phyloP scores from a whole-genome alignment of 30 jellyfish, hydroid and myxozoan species.

The Haliclystus octoradiatus region DNA sequence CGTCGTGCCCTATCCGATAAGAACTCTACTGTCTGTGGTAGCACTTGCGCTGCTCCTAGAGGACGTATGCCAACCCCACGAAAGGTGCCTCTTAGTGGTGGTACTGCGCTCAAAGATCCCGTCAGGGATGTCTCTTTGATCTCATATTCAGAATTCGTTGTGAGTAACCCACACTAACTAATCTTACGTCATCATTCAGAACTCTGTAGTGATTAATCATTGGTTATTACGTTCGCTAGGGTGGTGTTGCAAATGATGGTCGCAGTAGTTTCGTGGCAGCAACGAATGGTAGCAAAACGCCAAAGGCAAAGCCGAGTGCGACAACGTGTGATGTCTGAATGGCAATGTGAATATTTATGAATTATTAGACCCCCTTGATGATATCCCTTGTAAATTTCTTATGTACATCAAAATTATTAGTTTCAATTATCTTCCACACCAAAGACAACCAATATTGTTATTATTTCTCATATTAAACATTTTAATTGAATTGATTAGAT shows the following conservation, averaged over 20 bases:
- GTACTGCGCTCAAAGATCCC: not conserved
- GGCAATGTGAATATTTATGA: too few species aligned
- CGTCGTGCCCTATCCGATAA: conserved; percentile 24
- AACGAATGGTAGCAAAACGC: too few species aligned
- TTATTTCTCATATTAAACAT: too few species aligned
- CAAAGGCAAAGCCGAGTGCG: too few species aligned
- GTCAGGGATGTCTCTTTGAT: not conserved
- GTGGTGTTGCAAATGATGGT: not conserved
- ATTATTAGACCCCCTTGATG: too few species aligned
- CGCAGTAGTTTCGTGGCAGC: not conserved
- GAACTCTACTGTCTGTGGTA: not conserved
- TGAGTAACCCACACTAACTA: not conserved
- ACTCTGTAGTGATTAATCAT: not conserved
- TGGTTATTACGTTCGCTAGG: not conserved
- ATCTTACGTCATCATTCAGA: too few species aligned
- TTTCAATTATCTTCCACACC: too few species aligned
- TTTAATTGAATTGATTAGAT: too few species aligned
- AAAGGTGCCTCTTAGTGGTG: not conserved
- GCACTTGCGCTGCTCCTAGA: not conserved
- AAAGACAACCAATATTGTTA: too few species aligned
- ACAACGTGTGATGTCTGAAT: too few species aligned
- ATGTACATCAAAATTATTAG: too few species aligned
- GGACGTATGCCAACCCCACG: not conserved
- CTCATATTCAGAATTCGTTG: not conserved
- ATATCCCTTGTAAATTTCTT: too few species aligned